Conservation (phyloP, 1,140 invertebrate species). For the Holcopasites calliopsidis region DNA sequence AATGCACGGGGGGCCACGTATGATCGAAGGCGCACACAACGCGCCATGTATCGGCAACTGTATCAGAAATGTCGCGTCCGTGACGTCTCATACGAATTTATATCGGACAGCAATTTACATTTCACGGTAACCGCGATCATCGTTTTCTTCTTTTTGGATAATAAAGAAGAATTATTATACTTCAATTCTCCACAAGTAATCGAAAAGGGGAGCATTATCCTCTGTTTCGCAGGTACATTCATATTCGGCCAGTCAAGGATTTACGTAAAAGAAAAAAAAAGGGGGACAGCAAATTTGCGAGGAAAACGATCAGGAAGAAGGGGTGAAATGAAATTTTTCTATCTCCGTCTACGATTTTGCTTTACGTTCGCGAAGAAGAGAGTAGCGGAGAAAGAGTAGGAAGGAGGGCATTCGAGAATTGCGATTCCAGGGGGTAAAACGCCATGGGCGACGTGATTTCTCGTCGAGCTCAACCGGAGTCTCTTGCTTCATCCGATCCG, state of each 20-base stretch:
- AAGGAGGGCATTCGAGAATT: slow-evolving; percentile 27
- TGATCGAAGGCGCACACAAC: background rate
- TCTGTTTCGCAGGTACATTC: too few relatives aligned
- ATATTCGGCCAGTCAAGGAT: too few relatives aligned
- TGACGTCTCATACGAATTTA: background rate
- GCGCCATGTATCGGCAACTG: slow-evolving; percentile 22
- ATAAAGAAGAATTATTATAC: too few relatives aligned
- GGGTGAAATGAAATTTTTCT: slow-evolving; percentile 9
- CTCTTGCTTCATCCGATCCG: slow-evolving; percentile 62
- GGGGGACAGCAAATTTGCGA: too few relatives aligned
- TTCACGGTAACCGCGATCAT: background rate
- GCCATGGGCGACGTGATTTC: slow-evolving; percentile 49
- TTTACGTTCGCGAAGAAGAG: background rate
- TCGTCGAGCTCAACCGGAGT: slow-evolving; percentile 42
- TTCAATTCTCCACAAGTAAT: too few relatives aligned
- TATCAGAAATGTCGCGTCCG: background rate
- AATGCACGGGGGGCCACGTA: background rate
- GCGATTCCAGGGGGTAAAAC: slow-evolving; percentile 51
- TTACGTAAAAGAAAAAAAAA: too few relatives aligned
- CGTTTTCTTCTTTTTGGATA: background rate
- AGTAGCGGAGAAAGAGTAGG: background rate
- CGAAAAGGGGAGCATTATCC: too few relatives aligned
- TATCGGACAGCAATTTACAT: background rate
- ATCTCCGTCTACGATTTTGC: too few relatives aligned
- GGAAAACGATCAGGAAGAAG: too few relatives aligned